phyloP scores from a whole-genome alignment of 2,888 invertebrate genomes.

The Incurvaria masculella region DNA sequence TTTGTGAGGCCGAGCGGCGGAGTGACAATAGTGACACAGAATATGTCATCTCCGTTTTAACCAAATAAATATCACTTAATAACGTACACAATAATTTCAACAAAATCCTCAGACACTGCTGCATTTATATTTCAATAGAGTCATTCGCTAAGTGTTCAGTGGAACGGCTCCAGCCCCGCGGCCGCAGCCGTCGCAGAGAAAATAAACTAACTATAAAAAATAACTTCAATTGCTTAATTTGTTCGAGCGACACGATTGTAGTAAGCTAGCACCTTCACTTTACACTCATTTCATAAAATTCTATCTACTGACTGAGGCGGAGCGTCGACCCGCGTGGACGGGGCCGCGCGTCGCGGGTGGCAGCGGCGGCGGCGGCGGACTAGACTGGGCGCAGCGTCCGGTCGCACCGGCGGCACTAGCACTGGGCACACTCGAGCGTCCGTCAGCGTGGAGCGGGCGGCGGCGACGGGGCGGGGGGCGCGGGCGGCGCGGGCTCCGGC shows the following conservation, averaged over 20 bases:
- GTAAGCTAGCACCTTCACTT: slow-evolving; percentile 54
- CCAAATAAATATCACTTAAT: slow-evolving; percentile 54
- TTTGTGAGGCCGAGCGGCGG: too few relatives aligned
- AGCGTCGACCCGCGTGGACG: slow-evolving; percentile 19
- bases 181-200: slow-evolving; percentile 51
- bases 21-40: slow-evolving; percentile 56
- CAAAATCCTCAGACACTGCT: slow-evolving; percentile 53
- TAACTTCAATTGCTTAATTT: slow-evolving; percentile 50
- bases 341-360: slow-evolving; percentile 23
- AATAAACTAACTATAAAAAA: slow-evolving; percentile 58
- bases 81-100: slow-evolving; percentile 56
- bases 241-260: slow-evolving; percentile 53
- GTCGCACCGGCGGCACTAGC: background rate
- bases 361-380: slow-evolving; percentile 16
- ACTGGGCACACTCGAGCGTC: background rate
- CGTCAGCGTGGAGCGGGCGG: slow-evolving; percentile 7
- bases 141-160: slow-evolving; percentile 49
- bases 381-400: background rate
- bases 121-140: slow-evolving; percentile 44
- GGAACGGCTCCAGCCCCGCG: slow-evolving; percentile 17
- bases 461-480: slow-evolving; percentile 28
- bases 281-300: slow-evolving; percentile 45
- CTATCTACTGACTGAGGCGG: slow-evolving; percentile 47
- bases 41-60: slow-evolving; percentile 49
- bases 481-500: slow-evolving; percentile 30